Base-by-base conservation (phyloP, 2,797 vertebrate species). In the Crenuchus spilurus region DNA sequence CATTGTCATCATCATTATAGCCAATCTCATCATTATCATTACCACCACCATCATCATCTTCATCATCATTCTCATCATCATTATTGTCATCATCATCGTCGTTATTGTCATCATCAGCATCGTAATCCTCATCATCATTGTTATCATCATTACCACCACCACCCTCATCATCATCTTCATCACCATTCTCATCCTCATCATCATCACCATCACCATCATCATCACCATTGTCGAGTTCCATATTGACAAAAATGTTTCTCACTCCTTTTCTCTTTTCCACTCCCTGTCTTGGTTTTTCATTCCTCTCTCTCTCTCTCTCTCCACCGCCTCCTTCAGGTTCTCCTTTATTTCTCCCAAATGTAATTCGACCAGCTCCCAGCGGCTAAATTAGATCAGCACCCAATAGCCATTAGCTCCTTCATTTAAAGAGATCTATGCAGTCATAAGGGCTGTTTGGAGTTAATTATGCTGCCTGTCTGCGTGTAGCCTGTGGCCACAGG, bases 381-480 rank as follows among this genome's bases (percentile, higher is more conserved):
- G 57, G 79, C 72, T 74, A 82, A 77, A 84, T 84, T 74, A 79
- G 79, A 82, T 82, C 65, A 67, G 77, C 72, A 39, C 74, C 80
- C 74, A 74, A 81, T 64, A 76, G 72, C 81, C 80, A 82, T 82
- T 84, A 81, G 68, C 72, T 64, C 60, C 62, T 78, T 81, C 76
- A 81, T 84, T 84, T 81, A 81, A 77, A 80, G 76, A 82, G 83
- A 81, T 79, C 81, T 84, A 82, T 83, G 77, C 76, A 74, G 83
- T 81, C 77, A 78, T 81, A 61, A 84, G 76, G 75, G 74, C 70
- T 72, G 66, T 69, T 82, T 79, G 68, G 77, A 84, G 79, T 84
- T 79, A 82, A 84, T 84, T 80, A 84, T 10, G 55, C 49, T 49
- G 74, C 74, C 72, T 52, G 76, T 76, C 71, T 79, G 74, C 68